These are phyloP conservation scores for Grallaria varia DNA, from an alignment of 2,113 vertebrate genomes.

Conservation along the genomic window DNA sequence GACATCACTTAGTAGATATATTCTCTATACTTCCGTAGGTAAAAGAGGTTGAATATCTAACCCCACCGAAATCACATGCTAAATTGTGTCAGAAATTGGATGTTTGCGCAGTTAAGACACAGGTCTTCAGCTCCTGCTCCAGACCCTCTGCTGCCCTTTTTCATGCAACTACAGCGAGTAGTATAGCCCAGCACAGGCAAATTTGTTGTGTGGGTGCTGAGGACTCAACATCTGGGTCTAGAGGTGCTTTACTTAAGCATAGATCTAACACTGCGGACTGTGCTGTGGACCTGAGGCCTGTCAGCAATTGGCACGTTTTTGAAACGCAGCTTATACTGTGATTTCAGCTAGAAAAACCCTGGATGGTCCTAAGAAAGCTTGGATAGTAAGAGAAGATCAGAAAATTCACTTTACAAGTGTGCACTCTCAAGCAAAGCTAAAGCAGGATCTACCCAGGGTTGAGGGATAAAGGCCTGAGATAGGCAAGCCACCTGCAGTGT, in stretches of 20 bases:
- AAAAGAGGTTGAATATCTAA: neutral
- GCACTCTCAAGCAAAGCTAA: neutral
- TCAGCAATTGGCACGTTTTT: accelerated
- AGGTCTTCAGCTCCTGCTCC: neutral
- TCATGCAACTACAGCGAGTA: neutral
- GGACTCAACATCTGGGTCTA: neutral
- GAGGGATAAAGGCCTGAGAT: neutral
- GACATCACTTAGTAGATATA: neutral
- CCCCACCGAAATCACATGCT: neutral
- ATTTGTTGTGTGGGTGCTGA: neutral
- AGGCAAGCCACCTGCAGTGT: neutral
- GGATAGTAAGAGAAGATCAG: neutral
- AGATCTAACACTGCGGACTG: neutral
- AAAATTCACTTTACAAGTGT: neutral
- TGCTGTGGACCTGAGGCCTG: neutral
- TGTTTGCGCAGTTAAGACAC: neutral
- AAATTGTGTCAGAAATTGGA: neutral
- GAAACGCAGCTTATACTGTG: neutral
- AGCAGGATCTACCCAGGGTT: neutral
- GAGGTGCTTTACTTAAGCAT: neutral
- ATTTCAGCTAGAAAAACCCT: neutral
- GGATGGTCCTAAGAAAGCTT: neutral
- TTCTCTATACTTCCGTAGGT: neutral
- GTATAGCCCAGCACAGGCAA: neutral
- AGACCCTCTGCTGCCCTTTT: neutral